A percentile compares a stretch with the other conserved stretches of the same genome.
These are phyloP conservation scores for Heliornis fulica DNA, from an alignment of 2,113 vertebrate species.

Conservation along the genomic window DNA sequence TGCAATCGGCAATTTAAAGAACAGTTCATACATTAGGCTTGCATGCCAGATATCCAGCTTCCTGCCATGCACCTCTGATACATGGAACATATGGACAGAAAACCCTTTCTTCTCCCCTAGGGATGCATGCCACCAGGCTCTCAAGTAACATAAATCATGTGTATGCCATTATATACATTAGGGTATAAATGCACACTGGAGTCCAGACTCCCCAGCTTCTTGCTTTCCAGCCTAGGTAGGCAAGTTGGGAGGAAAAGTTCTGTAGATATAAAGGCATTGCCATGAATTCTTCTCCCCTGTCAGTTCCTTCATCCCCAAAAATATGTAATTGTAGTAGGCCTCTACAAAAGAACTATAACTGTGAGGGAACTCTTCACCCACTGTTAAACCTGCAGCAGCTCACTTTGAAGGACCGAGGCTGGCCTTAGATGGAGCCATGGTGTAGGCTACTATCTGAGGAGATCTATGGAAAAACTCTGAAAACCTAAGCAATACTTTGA, in stretches of 20 bases:
- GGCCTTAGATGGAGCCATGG: neutral
- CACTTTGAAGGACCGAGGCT: rapidly evolving
- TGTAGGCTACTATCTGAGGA: neutral
- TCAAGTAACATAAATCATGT: neutral
- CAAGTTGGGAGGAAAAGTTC: neutral
- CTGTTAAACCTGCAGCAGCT: neutral
- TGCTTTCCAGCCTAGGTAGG: neutral
- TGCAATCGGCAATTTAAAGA: constrained; percentile 5
- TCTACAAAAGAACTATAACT: neutral
- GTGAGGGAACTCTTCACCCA: neutral
- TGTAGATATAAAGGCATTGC: rapidly evolving
- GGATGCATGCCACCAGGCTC: neutral
- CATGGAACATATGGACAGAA: neutral
- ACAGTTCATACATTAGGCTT: neutral
- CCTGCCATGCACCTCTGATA: neutral
- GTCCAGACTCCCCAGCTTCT: neutral
- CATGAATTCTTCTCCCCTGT: neutral
- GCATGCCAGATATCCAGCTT: neutral
- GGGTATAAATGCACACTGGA: neutral
- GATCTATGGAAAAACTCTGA: neutral
- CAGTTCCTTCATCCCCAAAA: neutral
- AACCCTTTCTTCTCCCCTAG: neutral
- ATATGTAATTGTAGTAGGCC: neutral
- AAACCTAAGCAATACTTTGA: neutral
- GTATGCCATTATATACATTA: neutral